These are phyloP conservation scores for Cnemophilus loriae DNA, from an alignment of 2,113 vertebrate genomes.

Conservation along the genomic window DNA sequence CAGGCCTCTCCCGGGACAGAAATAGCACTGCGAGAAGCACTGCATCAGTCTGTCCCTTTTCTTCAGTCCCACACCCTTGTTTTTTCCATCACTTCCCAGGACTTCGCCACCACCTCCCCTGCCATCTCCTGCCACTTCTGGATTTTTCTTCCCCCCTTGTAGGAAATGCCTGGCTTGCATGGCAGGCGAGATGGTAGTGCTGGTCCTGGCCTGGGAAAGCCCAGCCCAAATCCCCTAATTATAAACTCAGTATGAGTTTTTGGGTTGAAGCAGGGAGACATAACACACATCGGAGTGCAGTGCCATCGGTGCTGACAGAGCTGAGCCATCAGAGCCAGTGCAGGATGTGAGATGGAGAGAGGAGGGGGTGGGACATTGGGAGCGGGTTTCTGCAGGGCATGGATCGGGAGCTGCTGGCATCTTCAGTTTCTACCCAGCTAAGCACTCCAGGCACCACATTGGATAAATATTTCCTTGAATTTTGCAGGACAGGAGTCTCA, in stretches of 20 bases:
- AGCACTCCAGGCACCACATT: accelerated
- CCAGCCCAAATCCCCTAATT: neutral
- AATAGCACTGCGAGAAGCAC: neutral
- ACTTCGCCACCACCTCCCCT: neutral
- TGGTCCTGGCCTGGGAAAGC: neutral
- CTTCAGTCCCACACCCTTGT: neutral
- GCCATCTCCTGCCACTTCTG: neutral
- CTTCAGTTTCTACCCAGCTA: neutral
- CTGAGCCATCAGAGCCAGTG: neutral
- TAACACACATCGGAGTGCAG: accelerated
- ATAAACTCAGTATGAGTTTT: neutral
- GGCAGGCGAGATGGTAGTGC: neutral
- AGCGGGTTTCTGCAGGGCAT: neutral
- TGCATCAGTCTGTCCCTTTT: neutral
- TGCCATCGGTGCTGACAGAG: neutral
- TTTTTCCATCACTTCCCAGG: neutral
- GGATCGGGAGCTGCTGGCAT: neutral
- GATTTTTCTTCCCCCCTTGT: neutral
- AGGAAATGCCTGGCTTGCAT: neutral
- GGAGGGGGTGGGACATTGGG: neutral
- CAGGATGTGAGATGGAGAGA: neutral
- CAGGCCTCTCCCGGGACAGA: neutral
- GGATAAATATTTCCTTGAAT: neutral
- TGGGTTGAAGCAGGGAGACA: neutral
- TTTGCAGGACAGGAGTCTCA: neutral